phyloP scores from a whole-genome alignment of 2,888 invertebrate genomes.

The Oxycera nigricornis region DNA sequence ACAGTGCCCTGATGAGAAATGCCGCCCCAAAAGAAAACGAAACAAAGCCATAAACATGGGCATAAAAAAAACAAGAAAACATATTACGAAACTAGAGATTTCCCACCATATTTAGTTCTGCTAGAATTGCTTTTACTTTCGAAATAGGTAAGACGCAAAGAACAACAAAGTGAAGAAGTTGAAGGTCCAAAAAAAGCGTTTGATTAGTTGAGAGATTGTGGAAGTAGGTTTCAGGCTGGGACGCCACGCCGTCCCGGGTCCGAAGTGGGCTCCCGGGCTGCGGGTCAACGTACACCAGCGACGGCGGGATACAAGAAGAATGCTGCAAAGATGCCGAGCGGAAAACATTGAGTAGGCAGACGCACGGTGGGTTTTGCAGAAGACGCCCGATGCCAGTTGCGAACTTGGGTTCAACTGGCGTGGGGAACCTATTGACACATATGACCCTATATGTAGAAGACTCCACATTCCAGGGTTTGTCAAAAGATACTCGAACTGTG shows the following conservation, averaged over 20 bases:
- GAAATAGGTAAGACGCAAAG: background rate
- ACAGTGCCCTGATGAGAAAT: constrained; percentile 29
- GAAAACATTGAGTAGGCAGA: background rate
- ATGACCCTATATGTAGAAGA: no score
- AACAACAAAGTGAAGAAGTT: background rate
- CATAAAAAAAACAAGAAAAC: background rate
- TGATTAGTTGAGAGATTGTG: background rate
- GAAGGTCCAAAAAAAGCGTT: background rate
- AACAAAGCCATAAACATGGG: background rate
- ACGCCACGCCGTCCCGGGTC: background rate
- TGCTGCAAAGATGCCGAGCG: background rate
- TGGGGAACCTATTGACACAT: no score
- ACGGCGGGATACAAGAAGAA: background rate
- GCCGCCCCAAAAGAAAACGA: constrained; percentile 9
- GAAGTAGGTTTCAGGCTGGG: background rate
- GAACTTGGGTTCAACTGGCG: no score
- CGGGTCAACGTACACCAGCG: constrained; percentile 3
- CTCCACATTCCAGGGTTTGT: no score
- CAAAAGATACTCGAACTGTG: no score
- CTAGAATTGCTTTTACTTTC: constrained; percentile 36
- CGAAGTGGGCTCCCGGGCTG: background rate
- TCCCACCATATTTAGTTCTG: constrained; percentile 36
- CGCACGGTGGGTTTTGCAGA: background rate
- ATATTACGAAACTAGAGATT: constrained; percentile 5
- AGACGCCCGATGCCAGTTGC: no score